Evolutionary conservation across 2,113 vertebrate species (phyloP), one percentile per base, ranked within the genome.

Genomic region (Periophthalmodon schlosseri): DNA sequence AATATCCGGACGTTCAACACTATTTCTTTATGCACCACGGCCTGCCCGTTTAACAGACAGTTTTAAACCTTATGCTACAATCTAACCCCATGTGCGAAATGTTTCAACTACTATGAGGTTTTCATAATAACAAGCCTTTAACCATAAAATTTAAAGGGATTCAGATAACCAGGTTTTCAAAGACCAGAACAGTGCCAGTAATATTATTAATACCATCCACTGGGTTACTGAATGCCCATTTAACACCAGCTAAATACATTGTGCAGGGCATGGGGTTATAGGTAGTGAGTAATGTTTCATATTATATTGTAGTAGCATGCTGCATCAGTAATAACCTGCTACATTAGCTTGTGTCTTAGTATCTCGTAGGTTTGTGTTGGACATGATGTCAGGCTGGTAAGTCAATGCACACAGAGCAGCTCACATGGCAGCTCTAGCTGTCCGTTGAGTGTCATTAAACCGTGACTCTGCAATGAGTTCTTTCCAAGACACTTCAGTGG

Each of bases 231-330:
- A 76, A 70, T 58, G 79, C 84, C 84, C 81, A 76, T 86, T 90
- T 67, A 82, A 86, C 85, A 88, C 82, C 82, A 74, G 85, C 72
- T 91, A 89, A 83, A 90, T 90, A 91, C 85, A 87, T 87, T 65
- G 85, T 91, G 90, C 86, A 75, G 77, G 85, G 71, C 71, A 81
- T 77, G 67, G 81, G 72, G 78, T 77, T 83, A 86, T 85, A 91
- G 88, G 88, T 90, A 88, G 89, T 91, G 90, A 89, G 78, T 90
- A 91, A n/a, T 76, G 86, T 86, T 87, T 91, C 72, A 78, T 92
- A 91, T 89, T 91, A 92, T 91, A 91, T 77, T 90, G 86, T 86
- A 88, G 89, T 92, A 91, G 89, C 91, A 92, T 92, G 90, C 91
- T 89, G 80, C 84, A 84, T 91, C 85, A 77, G 81, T 90, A 88